Conservation (phyloP, 1,140 invertebrate species). For the Drosophila parvula region DNA sequence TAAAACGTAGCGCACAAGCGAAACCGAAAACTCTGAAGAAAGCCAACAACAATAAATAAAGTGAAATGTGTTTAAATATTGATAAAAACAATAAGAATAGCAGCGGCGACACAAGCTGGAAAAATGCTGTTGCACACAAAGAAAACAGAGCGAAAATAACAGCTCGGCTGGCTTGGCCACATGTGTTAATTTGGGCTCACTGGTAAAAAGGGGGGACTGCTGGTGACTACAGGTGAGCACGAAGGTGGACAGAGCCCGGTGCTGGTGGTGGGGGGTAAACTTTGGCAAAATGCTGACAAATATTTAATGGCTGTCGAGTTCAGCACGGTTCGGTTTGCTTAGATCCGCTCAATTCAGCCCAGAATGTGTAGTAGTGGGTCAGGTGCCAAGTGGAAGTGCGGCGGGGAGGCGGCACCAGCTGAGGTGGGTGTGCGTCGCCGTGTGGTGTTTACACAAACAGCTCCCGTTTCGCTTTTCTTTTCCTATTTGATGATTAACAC, state of each 20-base stretch:
- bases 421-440: conserved; percentile 8
- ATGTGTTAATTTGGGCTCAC: conserved; percentile 68
- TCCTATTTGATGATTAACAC: conserved; percentile 71
- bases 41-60: conserved; percentile 40
- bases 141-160: conserved; percentile 33
- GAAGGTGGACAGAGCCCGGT: not conserved
- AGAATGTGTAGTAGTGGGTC: conserved; percentile 31
- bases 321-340: conserved; percentile 44
- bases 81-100: conserved; percentile 62
- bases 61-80: conserved; percentile 66
- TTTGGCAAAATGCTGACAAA: conserved; percentile 71
- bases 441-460: conserved; percentile 52
- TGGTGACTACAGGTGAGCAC: conserved; percentile 5
- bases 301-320: conserved; percentile 63
- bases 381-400: conserved; percentile 43
- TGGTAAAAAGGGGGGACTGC: not conserved
- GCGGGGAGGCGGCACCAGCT: not conserved
- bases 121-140: conserved; percentile 49
- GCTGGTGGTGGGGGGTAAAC: conserved; percentile 23
- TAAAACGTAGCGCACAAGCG: conserved; percentile 10
- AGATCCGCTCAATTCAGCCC: conserved; percentile 39
- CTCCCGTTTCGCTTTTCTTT: conserved; percentile 39
- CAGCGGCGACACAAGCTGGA: conserved; percentile 52
- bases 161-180: conserved; percentile 28
- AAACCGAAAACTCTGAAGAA: conserved; percentile 23